Conservation (phyloP, 1,140 invertebrate genomes). For the Harpegnathos saltator region DNA sequence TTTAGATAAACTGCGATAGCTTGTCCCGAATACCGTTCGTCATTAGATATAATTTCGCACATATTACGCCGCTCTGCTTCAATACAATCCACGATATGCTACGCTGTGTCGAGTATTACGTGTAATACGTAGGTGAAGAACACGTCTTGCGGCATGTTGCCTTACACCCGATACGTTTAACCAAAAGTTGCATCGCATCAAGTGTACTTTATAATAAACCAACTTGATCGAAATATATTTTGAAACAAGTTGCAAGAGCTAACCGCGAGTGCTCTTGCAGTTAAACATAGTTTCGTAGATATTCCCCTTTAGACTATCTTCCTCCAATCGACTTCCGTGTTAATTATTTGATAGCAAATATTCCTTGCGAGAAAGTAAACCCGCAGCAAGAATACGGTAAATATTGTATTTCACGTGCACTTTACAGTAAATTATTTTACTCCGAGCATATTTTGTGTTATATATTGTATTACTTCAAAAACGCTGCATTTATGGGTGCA, state of each 20-base stretch:
- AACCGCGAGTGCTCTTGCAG: constrained; percentile 13
- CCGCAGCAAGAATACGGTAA: not conserved
- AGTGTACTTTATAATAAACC: constrained; percentile 17
- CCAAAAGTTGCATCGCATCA: constrained; percentile 1
- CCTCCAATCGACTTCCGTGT: not conserved
- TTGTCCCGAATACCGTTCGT: not conserved
- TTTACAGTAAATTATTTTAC: not conserved
- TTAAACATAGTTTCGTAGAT: constrained; percentile 30
- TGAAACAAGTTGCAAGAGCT: constrained; percentile 20
- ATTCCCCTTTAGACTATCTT: constrained; percentile 6
- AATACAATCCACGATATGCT: constrained; percentile 8
- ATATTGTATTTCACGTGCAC: not conserved
- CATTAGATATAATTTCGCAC: constrained; percentile 37
- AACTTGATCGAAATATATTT: constrained; percentile 27
- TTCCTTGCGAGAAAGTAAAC: not conserved
- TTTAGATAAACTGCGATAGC: constrained; percentile 17
- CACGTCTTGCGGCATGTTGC: not conserved
- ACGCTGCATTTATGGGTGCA: too few species aligned
- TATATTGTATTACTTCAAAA: not conserved
- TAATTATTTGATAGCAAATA: not conserved
- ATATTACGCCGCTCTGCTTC: constrained; percentile 10
- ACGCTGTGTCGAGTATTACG: constrained; percentile 7
- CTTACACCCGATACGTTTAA: constrained; percentile 5
- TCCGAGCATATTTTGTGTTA: not conserved
- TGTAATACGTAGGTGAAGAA: not conserved